Percentiles rank a stretch among this genome's conserved stretches.
Evolutionary conservation across 2,888 invertebrate species (phyloP).

Genomic region (Tenthredo notha): DNA sequence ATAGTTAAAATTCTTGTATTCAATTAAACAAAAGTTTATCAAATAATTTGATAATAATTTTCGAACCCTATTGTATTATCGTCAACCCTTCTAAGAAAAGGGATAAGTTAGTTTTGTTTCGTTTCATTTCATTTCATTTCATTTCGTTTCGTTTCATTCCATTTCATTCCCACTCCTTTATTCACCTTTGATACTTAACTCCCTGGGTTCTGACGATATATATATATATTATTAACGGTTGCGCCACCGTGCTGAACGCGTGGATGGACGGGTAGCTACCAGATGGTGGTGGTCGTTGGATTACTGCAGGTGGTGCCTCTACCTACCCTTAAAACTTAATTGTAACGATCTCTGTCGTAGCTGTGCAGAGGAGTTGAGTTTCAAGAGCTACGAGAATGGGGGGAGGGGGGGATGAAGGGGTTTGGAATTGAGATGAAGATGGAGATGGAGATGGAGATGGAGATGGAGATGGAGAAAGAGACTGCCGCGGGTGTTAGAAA

Average conservation of each 20-base stretch:
- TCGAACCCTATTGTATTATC: too few relatives aligned
- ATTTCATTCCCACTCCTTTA: neutral
- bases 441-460: neutral
- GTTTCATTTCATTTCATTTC: neutral
- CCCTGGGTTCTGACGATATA: neutral
- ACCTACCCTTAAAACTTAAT: constrained; percentile 27
- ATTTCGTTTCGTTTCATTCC: neutral
- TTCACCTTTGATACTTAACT: neutral
- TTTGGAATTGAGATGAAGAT: neutral
- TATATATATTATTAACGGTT: constrained; percentile 1
- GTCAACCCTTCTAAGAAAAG: too few relatives aligned
- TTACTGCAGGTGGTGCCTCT: constrained; percentile 21
- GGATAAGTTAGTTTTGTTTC: neutral
- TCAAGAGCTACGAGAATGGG: too few relatives aligned
- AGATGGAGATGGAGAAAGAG: constrained; percentile 6
- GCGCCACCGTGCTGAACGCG: neutral
- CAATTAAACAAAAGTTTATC: too few relatives aligned
- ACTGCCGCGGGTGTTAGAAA: neutral
- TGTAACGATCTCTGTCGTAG: constrained; percentile 31
- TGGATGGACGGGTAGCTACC: neutral
- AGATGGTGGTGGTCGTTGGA: constrained; percentile 18
- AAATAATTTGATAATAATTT: too few relatives aligned
- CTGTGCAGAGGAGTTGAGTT: neutral
- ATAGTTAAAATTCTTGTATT: too few relatives aligned
- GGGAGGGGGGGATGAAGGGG: neutral